phyloP scores from a whole-genome alignment of 2,888 invertebrate genomes.

The Trichogramma evanescens region DNA sequence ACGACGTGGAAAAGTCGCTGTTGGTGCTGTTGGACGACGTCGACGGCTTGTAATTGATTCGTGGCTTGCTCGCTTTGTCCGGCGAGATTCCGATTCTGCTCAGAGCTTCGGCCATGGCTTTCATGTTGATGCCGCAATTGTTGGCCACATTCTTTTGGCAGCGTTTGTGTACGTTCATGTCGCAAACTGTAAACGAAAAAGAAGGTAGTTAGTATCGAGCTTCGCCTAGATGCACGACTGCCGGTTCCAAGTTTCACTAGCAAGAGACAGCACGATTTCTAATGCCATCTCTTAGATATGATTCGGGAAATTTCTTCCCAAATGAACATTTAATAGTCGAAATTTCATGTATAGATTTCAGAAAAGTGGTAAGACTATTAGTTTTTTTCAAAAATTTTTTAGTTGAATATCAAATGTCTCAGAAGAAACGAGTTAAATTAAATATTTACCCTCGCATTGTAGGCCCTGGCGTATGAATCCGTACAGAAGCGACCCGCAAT shows the following conservation, averaged over 20 bases:
- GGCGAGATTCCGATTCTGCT: slow-evolving; percentile 87
- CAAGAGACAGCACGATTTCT: no score
- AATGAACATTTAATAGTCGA: no score
- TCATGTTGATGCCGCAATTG: slow-evolving; percentile 97
- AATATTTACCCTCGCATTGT: slow-evolving; percentile 75
- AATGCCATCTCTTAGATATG: no score
- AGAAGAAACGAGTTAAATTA: background rate
- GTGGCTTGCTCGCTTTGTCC: slow-evolving; percentile 62
- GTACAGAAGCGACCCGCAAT: slow-evolving; percentile 95
- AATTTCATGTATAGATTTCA: no score
- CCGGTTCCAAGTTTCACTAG: background rate
- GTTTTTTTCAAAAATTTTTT: no score
- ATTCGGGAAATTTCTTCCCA: no score
- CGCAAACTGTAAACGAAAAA: slow-evolving; percentile 62
- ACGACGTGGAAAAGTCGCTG: background rate
- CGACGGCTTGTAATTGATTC: slow-evolving; percentile 35
- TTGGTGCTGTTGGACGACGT: slow-evolving; percentile 15
- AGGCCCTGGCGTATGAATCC: slow-evolving; percentile 93
- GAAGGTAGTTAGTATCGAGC: background rate
- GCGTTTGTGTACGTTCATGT: slow-evolving; percentile 96
- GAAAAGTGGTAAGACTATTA: no score
- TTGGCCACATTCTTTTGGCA: slow-evolving; percentile 99
- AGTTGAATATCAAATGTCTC: no score
- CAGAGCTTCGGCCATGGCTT: slow-evolving; percentile 90
- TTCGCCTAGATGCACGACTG: background rate